These are phyloP conservation scores for Galago senegalensis DNA, from an alignment of 2,797 vertebrate species.

Conservation along the genomic window DNA sequence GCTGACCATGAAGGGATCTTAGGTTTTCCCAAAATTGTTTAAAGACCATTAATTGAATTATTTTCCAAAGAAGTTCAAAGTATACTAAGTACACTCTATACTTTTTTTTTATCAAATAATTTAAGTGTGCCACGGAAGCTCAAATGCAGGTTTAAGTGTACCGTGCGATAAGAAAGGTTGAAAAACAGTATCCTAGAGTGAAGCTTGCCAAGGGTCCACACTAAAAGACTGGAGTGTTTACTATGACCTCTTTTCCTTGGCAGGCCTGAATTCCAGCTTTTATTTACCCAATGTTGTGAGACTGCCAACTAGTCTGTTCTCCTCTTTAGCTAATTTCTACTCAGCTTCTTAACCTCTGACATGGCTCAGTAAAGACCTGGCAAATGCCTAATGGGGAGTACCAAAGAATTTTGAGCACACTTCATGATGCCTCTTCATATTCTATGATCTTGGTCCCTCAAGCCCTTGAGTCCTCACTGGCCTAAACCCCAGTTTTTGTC, in stretches of 20 bases:
- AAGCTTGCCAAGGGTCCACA: slow-evolving; percentile 22
- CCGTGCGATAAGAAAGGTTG: too few relatives aligned
- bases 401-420: neutral
- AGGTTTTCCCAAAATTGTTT: too few relatives aligned
- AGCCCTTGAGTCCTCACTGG: slow-evolving; percentile 40
- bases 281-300: slow-evolving; percentile 70
- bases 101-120: too few relatives aligned
- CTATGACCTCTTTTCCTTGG: slow-evolving; percentile 59
- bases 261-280: slow-evolving; percentile 69
- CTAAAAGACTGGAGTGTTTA: slow-evolving; percentile 57
- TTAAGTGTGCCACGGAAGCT: too few relatives aligned
- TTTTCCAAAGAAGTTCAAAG: too few relatives aligned
- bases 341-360: slow-evolving; percentile 74
- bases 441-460: slow-evolving; percentile 32
- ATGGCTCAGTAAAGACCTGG: slow-evolving; percentile 58
- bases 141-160: too few relatives aligned
- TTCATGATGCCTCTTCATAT: slow-evolving; percentile 55
- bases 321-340: slow-evolving; percentile 60
- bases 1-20: too few relatives aligned
- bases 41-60: too few relatives aligned
- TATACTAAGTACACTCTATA: too few relatives aligned
- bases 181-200: neutral
- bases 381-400: neutral
- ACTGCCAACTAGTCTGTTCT: slow-evolving; percentile 70
- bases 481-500: slow-evolving; percentile 44